Percentiles rank a stretch among this genome's conserved stretches.
These are phyloP conservation scores for Drosophila pegasa DNA, from an alignment of 2,888 invertebrate species.

Conservation along the genomic window DNA sequence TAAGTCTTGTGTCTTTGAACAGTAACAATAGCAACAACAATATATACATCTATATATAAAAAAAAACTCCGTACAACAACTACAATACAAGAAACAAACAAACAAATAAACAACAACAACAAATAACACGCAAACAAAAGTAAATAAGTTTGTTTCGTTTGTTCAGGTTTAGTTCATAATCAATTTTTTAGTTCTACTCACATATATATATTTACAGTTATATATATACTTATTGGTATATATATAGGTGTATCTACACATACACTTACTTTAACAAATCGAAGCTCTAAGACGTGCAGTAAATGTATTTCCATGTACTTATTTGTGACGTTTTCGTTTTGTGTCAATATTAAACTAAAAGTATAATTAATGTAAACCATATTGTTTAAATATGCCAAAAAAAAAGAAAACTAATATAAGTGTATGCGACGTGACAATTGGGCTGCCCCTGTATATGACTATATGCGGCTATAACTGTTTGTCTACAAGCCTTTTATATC, in stretches of 20 bases:
- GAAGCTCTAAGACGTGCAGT: slow-evolving; percentile 84
- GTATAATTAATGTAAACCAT: slow-evolving; percentile 48
- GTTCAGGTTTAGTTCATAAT: slow-evolving; percentile 54
- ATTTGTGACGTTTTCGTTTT: slow-evolving; percentile 67
- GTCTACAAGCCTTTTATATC: background rate
- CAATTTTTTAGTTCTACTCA: slow-evolving; percentile 54
- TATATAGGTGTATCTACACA: slow-evolving; percentile 45
- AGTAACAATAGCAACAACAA: slow-evolving; percentile 20
- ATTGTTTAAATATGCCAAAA: slow-evolving; percentile 40
- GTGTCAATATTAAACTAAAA: slow-evolving; percentile 43
- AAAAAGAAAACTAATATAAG: slow-evolving; percentile 5
- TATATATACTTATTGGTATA: slow-evolving; percentile 32
- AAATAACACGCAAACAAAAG: slow-evolving; percentile 58
- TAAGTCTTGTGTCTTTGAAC: slow-evolving; percentile 46
- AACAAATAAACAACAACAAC: slow-evolving; percentile 35
- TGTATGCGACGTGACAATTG: slow-evolving; percentile 23
- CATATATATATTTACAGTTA: slow-evolving; percentile 30
- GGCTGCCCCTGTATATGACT: slow-evolving; percentile 19
- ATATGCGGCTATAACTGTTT: slow-evolving; percentile 21
- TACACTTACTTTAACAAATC: slow-evolving; percentile 70
- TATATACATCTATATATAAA: slow-evolving; percentile 15
- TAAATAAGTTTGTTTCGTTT: slow-evolving; percentile 62
- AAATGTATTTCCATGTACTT: slow-evolving; percentile 74
- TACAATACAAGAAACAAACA: slow-evolving; percentile 26
- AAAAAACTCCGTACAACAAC: slow-evolving; percentile 19